phyloP scores from a whole-genome alignment of 2,113 vertebrate genomes.

The Aphelocoma coerulescens region DNA sequence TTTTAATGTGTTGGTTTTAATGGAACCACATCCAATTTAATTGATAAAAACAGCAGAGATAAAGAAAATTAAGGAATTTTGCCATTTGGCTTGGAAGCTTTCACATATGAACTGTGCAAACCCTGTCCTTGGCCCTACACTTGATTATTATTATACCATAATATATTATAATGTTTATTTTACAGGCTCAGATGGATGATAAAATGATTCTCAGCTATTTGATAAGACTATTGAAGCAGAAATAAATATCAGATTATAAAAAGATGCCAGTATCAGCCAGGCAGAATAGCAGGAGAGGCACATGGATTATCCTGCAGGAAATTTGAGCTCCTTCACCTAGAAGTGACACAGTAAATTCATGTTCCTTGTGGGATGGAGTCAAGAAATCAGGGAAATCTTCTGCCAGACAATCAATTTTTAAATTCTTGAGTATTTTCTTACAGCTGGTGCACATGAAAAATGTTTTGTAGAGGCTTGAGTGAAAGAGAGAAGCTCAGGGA shows the following conservation, averaged over 20 bases:
- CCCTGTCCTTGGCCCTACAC: background rate
- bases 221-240: background rate
- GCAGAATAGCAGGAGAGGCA: background rate
- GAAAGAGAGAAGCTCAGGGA: background rate
- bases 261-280: background rate
- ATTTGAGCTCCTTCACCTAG: background rate
- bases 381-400: background rate
- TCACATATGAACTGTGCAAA: background rate
- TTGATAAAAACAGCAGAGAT: background rate
- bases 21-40: background rate
- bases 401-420: background rate
- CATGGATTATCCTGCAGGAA: background rate
- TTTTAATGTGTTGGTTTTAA: too few species aligned
- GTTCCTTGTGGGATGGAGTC: background rate
- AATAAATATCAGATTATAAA: background rate
- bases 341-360: background rate
- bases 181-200: rapidly evolving
- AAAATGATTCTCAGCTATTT: background rate
- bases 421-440: background rate
- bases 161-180: background rate
- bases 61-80: background rate
- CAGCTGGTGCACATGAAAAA: background rate
- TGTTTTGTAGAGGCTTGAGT: background rate
- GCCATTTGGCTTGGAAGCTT: background rate
- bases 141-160: too few species aligned